Base-by-base conservation (phyloP, 2,888 invertebrate genomes). In the Ryuthela nishihirai region DNA sequence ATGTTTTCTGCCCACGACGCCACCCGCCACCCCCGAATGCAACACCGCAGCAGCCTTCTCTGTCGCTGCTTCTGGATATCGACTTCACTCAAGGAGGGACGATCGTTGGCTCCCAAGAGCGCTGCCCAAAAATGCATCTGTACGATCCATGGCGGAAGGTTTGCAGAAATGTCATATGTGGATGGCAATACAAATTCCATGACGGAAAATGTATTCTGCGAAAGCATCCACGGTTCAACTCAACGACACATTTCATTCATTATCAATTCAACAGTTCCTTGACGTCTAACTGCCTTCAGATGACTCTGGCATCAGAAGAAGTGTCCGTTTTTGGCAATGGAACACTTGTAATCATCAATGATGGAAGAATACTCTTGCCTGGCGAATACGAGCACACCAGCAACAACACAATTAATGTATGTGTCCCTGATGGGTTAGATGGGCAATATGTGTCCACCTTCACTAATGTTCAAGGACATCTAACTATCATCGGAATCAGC, bases 401-500 rank as follows among this genome's bases (percentile, higher is more conserved):
- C 15, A 39, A 38, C 17, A 25, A 26, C 9, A 25, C 15, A 12
- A 35, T 40, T 9, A 35, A 20, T 10, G 43, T 52, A 3, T 54
- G 47, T 25, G 45, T 26, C 12, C 26, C 24, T 20, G 12, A 12
- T 18, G 12, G 10, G 4, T 21, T 18, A 10, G 20, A 43, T 23
- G n/a, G n/a, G n/a, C 18, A 53, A 18, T 34, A 23, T 3, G 45
- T 43, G 9, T 15, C 17, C 2, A 50, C 41, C 17, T 62, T 60
- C 21, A 15, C 21, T 7, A 15, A 17, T 12, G 24, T 26, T 23
- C 41, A 48, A 15, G 32, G 43, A 18, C 24, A 32, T 32, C 21
- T 72, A 4, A 68, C 71, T 7, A 44, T 69, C 7, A 45, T 68
- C 23, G 69, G 70, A 4, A 36, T 67, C n/a, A 40, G 66, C 3